Conservation (phyloP, 1,140 invertebrate genomes). For the Pollicipes pollicipes region DNA sequence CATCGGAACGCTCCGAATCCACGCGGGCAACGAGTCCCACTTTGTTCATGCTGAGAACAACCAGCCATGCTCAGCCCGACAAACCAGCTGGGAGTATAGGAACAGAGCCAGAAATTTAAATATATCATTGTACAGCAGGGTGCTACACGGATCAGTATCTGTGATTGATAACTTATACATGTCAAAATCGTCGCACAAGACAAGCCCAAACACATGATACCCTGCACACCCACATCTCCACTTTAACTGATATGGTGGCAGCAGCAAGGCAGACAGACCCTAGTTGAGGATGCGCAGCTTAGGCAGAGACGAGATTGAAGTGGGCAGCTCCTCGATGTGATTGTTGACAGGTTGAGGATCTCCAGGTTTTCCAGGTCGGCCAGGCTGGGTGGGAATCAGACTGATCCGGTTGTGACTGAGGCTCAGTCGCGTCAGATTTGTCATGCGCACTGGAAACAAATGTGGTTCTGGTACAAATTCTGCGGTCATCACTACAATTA, state of each 20-base stretch:
- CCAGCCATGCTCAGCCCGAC: no score
- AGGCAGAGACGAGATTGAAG: constrained; percentile 81
- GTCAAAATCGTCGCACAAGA: no score
- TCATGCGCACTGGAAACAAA: constrained; percentile 38
- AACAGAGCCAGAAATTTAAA: constrained; percentile 3
- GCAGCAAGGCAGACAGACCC: constrained; percentile 35
- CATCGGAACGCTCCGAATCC: constrained; percentile 90
- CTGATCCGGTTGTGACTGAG: constrained; percentile 79
- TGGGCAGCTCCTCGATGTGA: constrained; percentile 79
- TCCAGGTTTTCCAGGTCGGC: constrained; percentile 90
- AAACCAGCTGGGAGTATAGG: constrained; percentile 9
- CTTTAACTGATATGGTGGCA: constrained; percentile 4
- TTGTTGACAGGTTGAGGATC: constrained; percentile 92
- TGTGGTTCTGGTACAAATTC: no score
- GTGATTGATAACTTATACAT: no score
- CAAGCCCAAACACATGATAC: no score
- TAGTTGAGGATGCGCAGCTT: constrained; percentile 84
- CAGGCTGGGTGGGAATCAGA: constrained; percentile 63
- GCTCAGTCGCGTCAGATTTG: constrained; percentile 73
- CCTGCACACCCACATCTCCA: constrained; percentile 3
- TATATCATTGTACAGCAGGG: not conserved
- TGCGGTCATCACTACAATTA: no score
- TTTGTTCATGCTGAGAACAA: constrained; percentile 50
- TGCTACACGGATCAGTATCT: not conserved
- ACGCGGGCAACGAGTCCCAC: constrained; percentile 66